These are phyloP conservation scores for Emmelina monodactyla DNA, from an alignment of 2,888 invertebrate genomes.

Conservation along the genomic window DNA sequence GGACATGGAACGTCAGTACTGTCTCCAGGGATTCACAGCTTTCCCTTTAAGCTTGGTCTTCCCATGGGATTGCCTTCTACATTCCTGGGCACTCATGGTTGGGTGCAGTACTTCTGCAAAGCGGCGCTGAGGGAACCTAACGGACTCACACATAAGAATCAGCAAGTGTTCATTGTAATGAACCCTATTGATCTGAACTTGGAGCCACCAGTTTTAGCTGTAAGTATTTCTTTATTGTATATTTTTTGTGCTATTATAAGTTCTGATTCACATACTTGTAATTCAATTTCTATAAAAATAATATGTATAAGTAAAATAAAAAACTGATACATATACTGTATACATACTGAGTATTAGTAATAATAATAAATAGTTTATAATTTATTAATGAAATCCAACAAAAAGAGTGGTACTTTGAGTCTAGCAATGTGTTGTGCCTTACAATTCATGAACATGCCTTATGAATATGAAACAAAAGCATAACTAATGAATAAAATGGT, in stretches of 20 bases:
- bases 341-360: neutral
- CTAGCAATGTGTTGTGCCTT: no score
- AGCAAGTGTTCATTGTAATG: constrained; percentile 97
- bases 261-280: no score
- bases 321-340: neutral
- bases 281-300: neutral
- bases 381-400: no score
- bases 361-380: no score
- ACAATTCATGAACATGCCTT: no score
- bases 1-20: constrained; percentile 84
- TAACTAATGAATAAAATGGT: no score
- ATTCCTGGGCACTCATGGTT: constrained; percentile 91
- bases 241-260: no score
- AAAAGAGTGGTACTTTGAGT: no score
- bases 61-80: constrained; percentile 92
- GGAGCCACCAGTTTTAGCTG: constrained; percentile 86
- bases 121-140: constrained; percentile 88
- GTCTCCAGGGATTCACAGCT: constrained; percentile 93
- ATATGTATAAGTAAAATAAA: neutral
- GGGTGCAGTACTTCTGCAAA: constrained; percentile 95
- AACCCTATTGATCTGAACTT: constrained; percentile 92
- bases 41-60: constrained; percentile 91
- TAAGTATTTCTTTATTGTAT: constrained; percentile 52
- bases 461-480: no score
- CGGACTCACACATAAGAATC: constrained; percentile 91